Percentiles rank a stretch among this genome's conserved stretches.
Evolutionary conservation across 2,888 invertebrate species (phyloP).

Genomic region (Anoncus sp.): DNA sequence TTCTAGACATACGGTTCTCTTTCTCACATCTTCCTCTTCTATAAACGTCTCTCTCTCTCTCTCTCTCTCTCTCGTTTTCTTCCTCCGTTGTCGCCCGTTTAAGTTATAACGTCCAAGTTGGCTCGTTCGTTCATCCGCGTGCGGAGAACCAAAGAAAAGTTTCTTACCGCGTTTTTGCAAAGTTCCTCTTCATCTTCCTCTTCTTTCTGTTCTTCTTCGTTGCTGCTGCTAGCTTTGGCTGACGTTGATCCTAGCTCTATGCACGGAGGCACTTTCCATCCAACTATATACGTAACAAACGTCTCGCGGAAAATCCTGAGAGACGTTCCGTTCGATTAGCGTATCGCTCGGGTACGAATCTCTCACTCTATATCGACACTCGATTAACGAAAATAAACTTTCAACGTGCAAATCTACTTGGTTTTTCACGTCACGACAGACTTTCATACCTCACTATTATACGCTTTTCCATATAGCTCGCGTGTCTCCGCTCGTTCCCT

Average conservation of each 20-base stretch:
- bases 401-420: background rate
- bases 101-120: slow-evolving; percentile 61
- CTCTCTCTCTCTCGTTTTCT: slow-evolving; percentile 34
- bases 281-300: background rate
- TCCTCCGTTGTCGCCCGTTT: slow-evolving; percentile 46
- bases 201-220: background rate
- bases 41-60: background rate
- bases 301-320: background rate
- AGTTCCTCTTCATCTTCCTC: slow-evolving; percentile 23
- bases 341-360: background rate
- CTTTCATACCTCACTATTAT: background rate
- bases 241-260: slow-evolving; percentile 31
- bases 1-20: slow-evolving; percentile 26
- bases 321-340: slow-evolving; percentile 33
- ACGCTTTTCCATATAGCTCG: slow-evolving; percentile 1
- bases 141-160: slow-evolving; percentile 32
- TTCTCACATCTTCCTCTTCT: slow-evolving; percentile 5
- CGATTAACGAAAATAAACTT: slow-evolving; percentile 30
- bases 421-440: background rate
- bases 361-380: slow-evolving; percentile 23
- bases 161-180: slow-evolving; percentile 32
- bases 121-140: slow-evolving; percentile 24
- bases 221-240: slow-evolving; percentile 16
- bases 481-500: background rate
- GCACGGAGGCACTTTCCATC: background rate